A percentile compares a stretch with the other conserved stretches of the same genome.
phyloP scores from a whole-genome alignment of 53 echinoderm and acorn worm species.

The Arbacia lixula region DNA sequence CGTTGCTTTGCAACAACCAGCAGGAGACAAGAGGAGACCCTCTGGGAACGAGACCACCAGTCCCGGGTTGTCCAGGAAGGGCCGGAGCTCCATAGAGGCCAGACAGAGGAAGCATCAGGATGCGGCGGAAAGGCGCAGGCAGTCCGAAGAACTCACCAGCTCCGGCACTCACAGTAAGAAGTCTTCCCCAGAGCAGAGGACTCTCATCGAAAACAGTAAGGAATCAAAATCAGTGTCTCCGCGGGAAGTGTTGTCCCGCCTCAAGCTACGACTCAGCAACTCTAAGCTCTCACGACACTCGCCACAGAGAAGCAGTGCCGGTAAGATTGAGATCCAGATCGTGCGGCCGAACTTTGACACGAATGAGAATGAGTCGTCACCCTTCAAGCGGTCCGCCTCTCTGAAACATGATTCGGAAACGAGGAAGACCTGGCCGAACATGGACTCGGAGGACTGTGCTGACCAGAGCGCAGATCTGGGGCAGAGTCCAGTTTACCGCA shows the following conservation, averaged over 20 bases:
- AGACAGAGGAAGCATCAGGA: neutral
- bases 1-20: neutral
- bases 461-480: neutral
- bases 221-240: constrained; percentile 39
- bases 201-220: constrained; percentile 12
- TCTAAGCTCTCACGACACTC: constrained; percentile 15
- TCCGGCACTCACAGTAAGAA: constrained; percentile 2
- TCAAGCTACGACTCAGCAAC: constrained; percentile 43
- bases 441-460: constrained; percentile 6
- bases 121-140: neutral
- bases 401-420: constrained; percentile 57
- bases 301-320: constrained; percentile 49
- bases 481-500: constrained; percentile 38
- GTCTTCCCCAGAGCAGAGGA: constrained; percentile 43
- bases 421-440: constrained; percentile 65
- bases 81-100: constrained; percentile 1
- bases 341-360: constrained; percentile 16
- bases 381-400: constrained; percentile 40
- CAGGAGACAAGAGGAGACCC: neutral
- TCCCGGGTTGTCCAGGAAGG: neutral
- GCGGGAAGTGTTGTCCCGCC: constrained; percentile 37
- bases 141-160: constrained; percentile 4
- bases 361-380: neutral
- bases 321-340: constrained; percentile 47
- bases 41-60: neutral